Conservation (phyloP, 2,888 invertebrate species). For the Creontiades dilutus region DNA sequence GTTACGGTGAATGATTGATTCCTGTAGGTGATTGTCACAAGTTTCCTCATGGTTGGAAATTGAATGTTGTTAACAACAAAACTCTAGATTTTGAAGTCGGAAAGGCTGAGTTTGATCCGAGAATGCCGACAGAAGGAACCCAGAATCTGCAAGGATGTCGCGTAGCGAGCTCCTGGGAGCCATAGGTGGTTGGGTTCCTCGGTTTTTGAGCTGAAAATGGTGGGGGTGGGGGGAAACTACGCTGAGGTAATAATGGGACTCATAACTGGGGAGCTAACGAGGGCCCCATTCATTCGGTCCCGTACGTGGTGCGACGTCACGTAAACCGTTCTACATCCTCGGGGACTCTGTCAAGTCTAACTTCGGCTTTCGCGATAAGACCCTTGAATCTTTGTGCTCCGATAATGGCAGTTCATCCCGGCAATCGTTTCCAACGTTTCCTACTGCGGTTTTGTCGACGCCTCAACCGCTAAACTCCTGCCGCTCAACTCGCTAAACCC, state of each 20-base stretch:
- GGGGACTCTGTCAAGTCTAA: background rate
- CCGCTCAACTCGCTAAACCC: too few species aligned
- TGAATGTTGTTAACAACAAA: background rate
- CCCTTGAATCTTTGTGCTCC: background rate
- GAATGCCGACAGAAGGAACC: background rate
- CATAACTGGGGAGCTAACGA: slow-evolving; percentile 63
- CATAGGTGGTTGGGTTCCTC: background rate
- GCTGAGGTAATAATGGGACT: slow-evolving; percentile 36
- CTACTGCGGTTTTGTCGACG: too few species aligned
- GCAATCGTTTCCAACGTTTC: background rate
- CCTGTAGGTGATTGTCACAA: background rate
- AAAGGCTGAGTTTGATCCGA: background rate
- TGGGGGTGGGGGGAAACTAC: background rate
- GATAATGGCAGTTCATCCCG: background rate
- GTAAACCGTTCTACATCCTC: background rate
- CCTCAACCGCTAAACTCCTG: too few species aligned
- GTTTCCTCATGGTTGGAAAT: background rate
- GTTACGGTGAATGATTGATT: too few species aligned
- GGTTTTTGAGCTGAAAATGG: slow-evolving; percentile 35
- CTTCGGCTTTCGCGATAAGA: background rate
- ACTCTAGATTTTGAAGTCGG: background rate
- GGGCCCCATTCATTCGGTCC: slow-evolving; percentile 52
- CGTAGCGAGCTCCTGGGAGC: slow-evolving; percentile 9
- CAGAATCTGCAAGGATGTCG: slow-evolving; percentile 45
- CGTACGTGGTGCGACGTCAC: slow-evolving; percentile 51